phyloP scores from a whole-genome alignment of 2,113 vertebrate genomes.

The Agelaius tricolor region DNA sequence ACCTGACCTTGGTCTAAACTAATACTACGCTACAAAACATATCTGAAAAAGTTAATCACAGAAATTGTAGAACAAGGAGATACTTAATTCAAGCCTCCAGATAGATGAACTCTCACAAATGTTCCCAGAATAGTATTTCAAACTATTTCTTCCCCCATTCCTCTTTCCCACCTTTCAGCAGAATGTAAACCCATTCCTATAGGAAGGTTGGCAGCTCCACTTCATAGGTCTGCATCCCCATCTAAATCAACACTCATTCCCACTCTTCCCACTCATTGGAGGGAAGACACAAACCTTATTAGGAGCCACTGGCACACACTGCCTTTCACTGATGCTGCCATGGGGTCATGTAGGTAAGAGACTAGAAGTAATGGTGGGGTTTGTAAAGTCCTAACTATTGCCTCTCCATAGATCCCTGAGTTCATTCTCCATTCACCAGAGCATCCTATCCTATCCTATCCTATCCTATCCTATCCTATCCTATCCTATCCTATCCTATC shows the following conservation, averaged over 20 bases:
- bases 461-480: too few species aligned
- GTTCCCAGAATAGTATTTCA: neutral
- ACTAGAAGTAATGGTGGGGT: neutral
- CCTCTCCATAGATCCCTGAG: neutral
- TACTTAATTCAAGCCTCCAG: neutral
- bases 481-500: too few species aligned
- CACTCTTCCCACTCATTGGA: neutral
- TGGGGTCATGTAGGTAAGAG: accelerated
- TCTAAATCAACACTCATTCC: neutral
- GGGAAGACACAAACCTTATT: neutral
- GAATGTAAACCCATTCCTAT: neutral
- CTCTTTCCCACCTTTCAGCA: neutral
- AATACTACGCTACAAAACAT: neutral
- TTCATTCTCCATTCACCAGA: neutral
- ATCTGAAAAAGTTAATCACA: neutral
- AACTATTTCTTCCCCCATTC: neutral
- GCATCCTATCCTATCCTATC: neutral
- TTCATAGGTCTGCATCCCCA: neutral
- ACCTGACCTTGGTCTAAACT: neutral
- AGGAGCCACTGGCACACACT: neutral
- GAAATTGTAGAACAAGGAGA: neutral
- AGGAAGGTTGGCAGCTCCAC: neutral
- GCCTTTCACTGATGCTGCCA: neutral
- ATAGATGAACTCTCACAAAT: neutral
- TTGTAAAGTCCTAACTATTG: neutral